Evolutionary conservation across 2,113 vertebrate species (phyloP), one percentile per base, ranked within the genome.

Genomic region (Podarcis raffonei): DNA sequence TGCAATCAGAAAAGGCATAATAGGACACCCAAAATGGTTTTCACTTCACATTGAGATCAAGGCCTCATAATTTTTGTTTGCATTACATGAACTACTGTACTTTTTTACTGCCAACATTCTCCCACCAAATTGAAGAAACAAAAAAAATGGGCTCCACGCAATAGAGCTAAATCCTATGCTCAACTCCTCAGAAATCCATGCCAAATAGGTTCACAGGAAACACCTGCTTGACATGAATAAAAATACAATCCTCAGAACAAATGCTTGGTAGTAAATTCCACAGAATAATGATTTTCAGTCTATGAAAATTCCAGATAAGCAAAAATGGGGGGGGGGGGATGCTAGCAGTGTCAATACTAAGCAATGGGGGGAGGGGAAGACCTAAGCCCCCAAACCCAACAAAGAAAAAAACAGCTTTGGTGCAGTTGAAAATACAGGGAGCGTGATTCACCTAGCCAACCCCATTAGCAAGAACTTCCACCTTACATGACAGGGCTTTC

Each of bases 1-100:
- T 86, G 81, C 35, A 89, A 65, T 76, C 62, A 53, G 53, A 77
- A 66, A 88, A 77, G 39, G 72, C 23, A 68, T 27, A 80, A 71
- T 53, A 53, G 72, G 71, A 77, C 7, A 78, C 23, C 72, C n/a
- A 69, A 84, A 66, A 78, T 71, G 37, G 35, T 71, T 79, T 83
- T 82, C 32, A 62, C 37, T 39, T 69, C 4, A 59, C 22, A 37
- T 48, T 18, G 77, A 84, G 23, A 32, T 57, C 4, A 32, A 35
- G 62, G 25, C 23, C 42, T 78, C 27, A 66, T 7, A 78, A 35
- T 15, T 39, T 65, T 77, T 77, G 27, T n/a, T 86, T 86, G 7
- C 3, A 68, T 68, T 77, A 39, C 25, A 72, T 12, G 22, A 84
- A 42, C 27, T n/a, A 83, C 42, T 42, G 42, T 42, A 42, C 25